phyloP scores from a whole-genome alignment of 2,888 invertebrate species.

The Hydriomena furcata region DNA sequence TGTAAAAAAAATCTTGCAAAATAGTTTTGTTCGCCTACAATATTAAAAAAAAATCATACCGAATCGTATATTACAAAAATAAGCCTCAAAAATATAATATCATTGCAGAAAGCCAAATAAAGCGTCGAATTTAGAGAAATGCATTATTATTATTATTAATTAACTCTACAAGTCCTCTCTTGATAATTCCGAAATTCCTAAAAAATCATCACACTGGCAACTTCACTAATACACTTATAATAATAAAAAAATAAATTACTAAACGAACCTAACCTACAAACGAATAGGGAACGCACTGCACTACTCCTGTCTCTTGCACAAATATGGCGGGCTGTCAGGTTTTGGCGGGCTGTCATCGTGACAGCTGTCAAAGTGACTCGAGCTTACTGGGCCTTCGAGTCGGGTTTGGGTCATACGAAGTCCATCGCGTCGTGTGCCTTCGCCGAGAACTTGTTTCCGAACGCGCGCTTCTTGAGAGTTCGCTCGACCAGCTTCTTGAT shows the following conservation, averaged over 20 bases:
- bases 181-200: conserved; percentile 1
- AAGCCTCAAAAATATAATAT: conserved; percentile 8
- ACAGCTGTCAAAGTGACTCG: conserved; percentile 35
- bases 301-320: conserved; percentile 20
- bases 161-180: conserved; percentile 20
- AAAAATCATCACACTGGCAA: conserved; percentile 4
- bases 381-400: conserved; percentile 72
- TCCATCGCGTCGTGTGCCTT: conserved; percentile 83
- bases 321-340: conserved; percentile 29
- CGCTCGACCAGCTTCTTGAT: conserved; percentile 94
- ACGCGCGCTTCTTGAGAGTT: conserved; percentile 84
- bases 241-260: conserved; percentile 22
- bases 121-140: conserved; percentile 3
- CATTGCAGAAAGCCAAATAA: background rate
- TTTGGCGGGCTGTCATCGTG: conserved; percentile 25
- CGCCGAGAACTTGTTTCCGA: conserved; percentile 64
- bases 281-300: conserved; percentile 47
- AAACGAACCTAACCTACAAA: conserved; percentile 36
- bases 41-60: conserved; percentile 8
- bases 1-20: conserved; percentile 12
- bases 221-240: conserved; percentile 26
- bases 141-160: background rate
- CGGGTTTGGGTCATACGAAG: conserved; percentile 88
- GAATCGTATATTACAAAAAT: conserved; percentile 4
- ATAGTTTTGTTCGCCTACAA: conserved; percentile 18